These are phyloP conservation scores for Cotesia chilonis DNA, from an alignment of 1,140 invertebrate species.

Conservation along the genomic window DNA sequence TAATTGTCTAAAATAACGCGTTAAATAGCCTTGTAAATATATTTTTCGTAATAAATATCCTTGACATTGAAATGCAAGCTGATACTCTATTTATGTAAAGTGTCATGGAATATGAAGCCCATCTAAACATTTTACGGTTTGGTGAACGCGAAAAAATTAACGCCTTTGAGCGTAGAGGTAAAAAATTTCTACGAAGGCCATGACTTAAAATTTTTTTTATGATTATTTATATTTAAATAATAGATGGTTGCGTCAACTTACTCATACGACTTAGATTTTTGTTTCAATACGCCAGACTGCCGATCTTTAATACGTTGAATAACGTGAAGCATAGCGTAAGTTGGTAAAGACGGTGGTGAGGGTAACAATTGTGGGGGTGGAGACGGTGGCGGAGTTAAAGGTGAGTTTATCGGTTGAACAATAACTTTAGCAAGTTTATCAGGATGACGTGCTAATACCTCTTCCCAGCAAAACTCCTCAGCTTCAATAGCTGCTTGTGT, in stretches of 20 bases:
- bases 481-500: slow-evolving; percentile 45
- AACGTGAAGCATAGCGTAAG: slow-evolving; percentile 67
- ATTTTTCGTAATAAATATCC: background rate
- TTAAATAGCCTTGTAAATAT: background rate
- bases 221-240: too few relatives aligned
- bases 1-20: background rate
- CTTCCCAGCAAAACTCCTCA: slow-evolving; percentile 61
- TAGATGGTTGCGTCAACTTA: slow-evolving; percentile 41
- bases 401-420: slow-evolving; percentile 49
- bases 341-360: slow-evolving; percentile 57
- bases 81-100: too few relatives aligned
- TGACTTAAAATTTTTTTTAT: too few relatives aligned
- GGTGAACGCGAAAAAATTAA: background rate
- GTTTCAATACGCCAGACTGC: slow-evolving; percentile 49
- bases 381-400: slow-evolving; percentile 58
- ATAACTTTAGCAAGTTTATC: slow-evolving; percentile 63
- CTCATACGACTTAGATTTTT: slow-evolving; percentile 54
- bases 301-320: slow-evolving; percentile 62
- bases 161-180: slow-evolving; percentile 1
- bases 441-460: slow-evolving; percentile 59
- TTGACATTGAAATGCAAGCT: too few relatives aligned
- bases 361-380: slow-evolving; percentile 57
- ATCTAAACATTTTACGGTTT: slow-evolving; percentile 8
- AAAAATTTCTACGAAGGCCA: too few relatives aligned
- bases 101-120: slow-evolving; percentile 13